Conservation (phyloP, 2,888 invertebrate genomes). For the Tortrix viridana region DNA sequence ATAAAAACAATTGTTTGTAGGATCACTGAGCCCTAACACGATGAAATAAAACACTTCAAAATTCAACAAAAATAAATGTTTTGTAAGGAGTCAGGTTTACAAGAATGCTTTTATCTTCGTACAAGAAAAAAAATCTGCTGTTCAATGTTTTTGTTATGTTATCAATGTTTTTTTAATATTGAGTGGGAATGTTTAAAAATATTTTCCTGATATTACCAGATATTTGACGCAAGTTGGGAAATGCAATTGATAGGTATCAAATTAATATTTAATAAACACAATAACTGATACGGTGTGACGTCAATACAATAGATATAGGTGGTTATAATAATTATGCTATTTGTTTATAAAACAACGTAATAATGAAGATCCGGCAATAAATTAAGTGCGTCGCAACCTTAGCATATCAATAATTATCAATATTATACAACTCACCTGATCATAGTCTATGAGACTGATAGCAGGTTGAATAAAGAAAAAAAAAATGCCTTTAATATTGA, state of each 20-base stretch:
- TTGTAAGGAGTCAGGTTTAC: no score
- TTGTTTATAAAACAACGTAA: slow-evolving; percentile 21
- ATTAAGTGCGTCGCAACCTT: slow-evolving; percentile 5
- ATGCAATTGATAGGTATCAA: slow-evolving; percentile 19
- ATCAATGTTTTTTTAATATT: not conserved
- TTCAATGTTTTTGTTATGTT: not conserved
- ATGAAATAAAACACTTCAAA: no score
- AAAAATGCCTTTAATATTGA: not conserved
- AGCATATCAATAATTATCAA: not conserved
- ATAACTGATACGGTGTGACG: slow-evolving; percentile 20
- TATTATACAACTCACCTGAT: not conserved
- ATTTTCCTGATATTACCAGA: not conserved
- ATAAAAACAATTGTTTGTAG: no score
- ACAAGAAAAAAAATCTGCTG: no score
- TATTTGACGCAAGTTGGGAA: slow-evolving; percentile 15
- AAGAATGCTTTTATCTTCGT: no score
- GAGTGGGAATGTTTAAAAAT: not conserved
- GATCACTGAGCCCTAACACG: no score
- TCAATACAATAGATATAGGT: slow-evolving; percentile 19
- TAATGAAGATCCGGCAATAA: slow-evolving; percentile 34
- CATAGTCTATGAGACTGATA: no score
- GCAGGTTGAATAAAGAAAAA: no score
- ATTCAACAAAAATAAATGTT: no score
- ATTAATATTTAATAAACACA: slow-evolving; percentile 10
- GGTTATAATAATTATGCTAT: not conserved